These are phyloP conservation scores for Ceyx margarethae DNA, from an alignment of 2,113 vertebrate species.

Conservation along the genomic window DNA sequence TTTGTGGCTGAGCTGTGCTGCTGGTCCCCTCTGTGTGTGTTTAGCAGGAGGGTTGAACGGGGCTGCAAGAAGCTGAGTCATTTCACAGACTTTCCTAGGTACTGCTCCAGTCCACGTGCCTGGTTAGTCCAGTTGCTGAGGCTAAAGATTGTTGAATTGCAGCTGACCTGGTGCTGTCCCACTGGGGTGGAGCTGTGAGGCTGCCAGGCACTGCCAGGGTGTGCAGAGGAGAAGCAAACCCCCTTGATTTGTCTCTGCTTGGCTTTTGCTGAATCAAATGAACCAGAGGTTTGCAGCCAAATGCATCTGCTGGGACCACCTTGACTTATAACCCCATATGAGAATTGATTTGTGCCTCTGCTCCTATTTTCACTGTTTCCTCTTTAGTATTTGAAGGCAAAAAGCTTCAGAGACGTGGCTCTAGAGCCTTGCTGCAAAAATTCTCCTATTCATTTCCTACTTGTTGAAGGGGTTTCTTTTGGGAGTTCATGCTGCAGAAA, in stretches of 20 bases:
- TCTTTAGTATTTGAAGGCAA: not conserved
- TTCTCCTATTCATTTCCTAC: not conserved
- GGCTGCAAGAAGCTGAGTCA: not conserved
- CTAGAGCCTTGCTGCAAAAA: not conserved
- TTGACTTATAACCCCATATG: not conserved
- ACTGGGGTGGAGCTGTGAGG: rapidly evolving
- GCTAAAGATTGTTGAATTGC: not conserved
- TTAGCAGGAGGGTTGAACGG: not conserved
- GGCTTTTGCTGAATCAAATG: not conserved
- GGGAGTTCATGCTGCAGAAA: not conserved
- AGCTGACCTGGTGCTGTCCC: not conserved
- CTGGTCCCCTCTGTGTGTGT: not conserved
- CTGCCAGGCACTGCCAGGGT: not conserved
- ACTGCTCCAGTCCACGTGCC: not conserved
- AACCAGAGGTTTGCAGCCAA: not conserved
- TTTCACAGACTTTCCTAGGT: not conserved
- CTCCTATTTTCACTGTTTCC: not conserved
- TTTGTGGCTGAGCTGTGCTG: too few species aligned
- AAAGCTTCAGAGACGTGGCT: not conserved
- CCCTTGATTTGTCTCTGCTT: not conserved
- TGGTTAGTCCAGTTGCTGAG: not conserved
- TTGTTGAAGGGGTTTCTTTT: not conserved
- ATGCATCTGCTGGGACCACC: not conserved
- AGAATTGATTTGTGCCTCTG: not conserved
- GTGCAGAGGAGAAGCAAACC: not conserved